Evolutionary conservation across 2,113 vertebrate genomes (phyloP).

Genomic region (Fregetta grallaria): DNA sequence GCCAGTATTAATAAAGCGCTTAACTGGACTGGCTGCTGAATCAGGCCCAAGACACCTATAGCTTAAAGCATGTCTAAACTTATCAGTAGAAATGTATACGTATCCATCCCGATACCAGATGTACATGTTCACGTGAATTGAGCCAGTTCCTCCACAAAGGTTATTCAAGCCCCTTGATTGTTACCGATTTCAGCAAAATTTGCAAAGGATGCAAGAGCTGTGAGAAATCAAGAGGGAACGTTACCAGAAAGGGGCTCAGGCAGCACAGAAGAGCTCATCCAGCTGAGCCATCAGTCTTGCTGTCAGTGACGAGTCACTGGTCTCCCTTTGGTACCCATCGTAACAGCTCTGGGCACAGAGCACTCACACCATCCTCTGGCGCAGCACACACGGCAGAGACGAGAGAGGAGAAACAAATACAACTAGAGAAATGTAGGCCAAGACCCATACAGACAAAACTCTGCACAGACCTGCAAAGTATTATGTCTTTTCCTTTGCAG

Average conservation of each 20-base stretch:
- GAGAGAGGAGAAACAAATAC: not conserved
- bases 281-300: not conserved
- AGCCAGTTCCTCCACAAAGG: not conserved
- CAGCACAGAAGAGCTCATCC: not conserved
- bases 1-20: not conserved
- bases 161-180: not conserved
- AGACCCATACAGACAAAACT: not conserved
- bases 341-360: not conserved
- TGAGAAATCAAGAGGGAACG: not conserved
- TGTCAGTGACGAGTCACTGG: not conserved
- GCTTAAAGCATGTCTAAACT: not conserved
- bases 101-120: not conserved
- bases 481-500: not conserved
- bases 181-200: not conserved
- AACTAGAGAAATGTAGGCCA: not conserved
- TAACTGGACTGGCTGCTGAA: not conserved
- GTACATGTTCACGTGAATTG: not conserved
- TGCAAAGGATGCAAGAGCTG: not conserved
- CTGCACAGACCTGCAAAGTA: not conserved
- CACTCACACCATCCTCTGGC: not conserved
- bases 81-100: not conserved
- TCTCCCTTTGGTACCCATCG: not conserved
- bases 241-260: not conserved
- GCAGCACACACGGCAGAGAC: not conserved
- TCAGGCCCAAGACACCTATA: not conserved